Conservation (phyloP, 30 jellyfish, hydroid and myxozoan species). For the Cassiopea xamachana region DNA sequence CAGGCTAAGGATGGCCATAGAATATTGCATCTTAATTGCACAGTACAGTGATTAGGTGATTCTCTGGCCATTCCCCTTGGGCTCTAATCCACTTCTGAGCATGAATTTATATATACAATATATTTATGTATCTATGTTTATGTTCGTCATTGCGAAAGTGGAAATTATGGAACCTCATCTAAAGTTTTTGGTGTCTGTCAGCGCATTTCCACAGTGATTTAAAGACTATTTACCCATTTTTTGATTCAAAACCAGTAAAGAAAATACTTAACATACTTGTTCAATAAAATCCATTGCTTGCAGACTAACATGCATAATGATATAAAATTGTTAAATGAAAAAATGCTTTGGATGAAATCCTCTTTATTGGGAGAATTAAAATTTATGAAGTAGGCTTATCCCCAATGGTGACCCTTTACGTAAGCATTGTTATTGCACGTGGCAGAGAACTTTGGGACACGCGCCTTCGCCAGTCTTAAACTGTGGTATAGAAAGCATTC, state of each 20-base stretch:
- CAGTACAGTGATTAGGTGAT: too few relatives aligned
- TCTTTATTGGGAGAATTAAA: neutral
- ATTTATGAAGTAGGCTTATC: conserved; percentile 12
- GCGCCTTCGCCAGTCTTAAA: conserved; percentile 22
- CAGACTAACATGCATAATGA: conserved; percentile 1
- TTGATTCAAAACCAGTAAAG: neutral
- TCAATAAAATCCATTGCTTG: neutral
- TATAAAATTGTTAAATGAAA: neutral
- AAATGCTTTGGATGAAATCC: neutral
- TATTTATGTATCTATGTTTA: too few relatives aligned
- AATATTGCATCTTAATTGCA: too few relatives aligned
- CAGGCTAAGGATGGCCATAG: too few relatives aligned
- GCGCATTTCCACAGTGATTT: neutral
- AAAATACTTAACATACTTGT: neutral
- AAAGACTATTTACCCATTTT: neutral
- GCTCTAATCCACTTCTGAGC: too few relatives aligned
- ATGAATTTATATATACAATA: too few relatives aligned
- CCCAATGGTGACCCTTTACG: conserved; percentile 35
- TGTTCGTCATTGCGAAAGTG: too few relatives aligned
- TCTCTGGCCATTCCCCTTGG: too few relatives aligned
- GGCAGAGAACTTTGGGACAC: conserved; percentile 28
- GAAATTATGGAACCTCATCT: too few relatives aligned
- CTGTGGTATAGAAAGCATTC: conserved; percentile 28
- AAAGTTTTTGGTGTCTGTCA: too few relatives aligned
- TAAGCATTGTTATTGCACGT: conserved; percentile 28